A percentile compares a stretch with the other conserved stretches of the same genome.
phyloP scores from a whole-genome alignment of 2,113 vertebrate genomes.

The Mormyrus iriodes region DNA sequence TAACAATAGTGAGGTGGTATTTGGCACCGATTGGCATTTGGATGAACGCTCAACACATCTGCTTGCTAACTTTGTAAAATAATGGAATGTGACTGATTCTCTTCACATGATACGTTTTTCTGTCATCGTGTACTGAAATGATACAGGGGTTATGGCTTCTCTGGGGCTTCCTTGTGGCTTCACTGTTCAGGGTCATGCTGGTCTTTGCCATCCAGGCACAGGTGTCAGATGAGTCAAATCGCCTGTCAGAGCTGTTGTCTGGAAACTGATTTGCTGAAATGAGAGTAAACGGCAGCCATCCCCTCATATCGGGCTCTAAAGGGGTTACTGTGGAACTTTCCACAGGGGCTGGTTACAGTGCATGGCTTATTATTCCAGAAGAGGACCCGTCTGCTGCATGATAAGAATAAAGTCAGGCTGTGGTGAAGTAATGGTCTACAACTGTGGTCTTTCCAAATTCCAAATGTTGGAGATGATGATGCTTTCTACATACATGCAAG shows the following conservation, averaged over 20 bases:
- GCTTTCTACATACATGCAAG: background rate
- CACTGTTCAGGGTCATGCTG: background rate
- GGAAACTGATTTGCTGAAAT: background rate
- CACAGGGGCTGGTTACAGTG: background rate
- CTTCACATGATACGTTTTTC: background rate
- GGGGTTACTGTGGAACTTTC: background rate
- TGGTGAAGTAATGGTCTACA: background rate
- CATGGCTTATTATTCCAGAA: background rate
- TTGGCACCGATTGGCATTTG: background rate
- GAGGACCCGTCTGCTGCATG: background rate
- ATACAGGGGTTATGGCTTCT: background rate
- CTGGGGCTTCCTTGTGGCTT: background rate
- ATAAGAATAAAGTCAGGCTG: background rate
- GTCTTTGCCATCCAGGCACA: background rate
- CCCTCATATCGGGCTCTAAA: background rate
- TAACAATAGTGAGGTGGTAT: background rate
- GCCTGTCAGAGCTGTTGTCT: background rate
- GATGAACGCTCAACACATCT: background rate
- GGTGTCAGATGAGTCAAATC: background rate
- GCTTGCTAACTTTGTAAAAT: background rate
- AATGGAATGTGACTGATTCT: background rate
- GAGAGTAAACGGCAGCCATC: background rate
- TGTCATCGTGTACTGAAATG: background rate
- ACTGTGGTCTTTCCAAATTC: background rate
- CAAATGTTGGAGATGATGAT: background rate